Base-by-base conservation (phyloP, 2,113 vertebrate genomes). In the Rostratula benghalensis region DNA sequence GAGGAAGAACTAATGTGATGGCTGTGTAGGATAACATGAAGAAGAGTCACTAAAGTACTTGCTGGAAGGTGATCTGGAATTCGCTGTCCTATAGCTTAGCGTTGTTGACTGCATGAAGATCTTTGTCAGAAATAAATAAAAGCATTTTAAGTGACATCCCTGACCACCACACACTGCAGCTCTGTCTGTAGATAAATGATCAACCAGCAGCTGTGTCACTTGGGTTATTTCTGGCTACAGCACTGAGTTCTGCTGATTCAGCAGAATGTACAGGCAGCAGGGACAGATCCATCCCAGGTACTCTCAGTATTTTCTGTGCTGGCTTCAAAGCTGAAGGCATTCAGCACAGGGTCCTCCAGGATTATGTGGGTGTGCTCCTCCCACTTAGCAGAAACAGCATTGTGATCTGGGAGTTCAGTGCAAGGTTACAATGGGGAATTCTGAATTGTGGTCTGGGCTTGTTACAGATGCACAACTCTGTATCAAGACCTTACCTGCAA, bases 71-170 rank as follows among this genome's bases (percentile, higher is more conserved):
- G 24, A 46, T 48, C 21, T 87, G 76, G 37, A 87, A 19, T 41
- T 57, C 19, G 50, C 7, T 53, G 16, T 43, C 46, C 24, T 22
- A 35, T 16, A 24, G 13, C 20, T 43, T 56, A 15, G 24, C 30
- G 73, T 9, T 4, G 3, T 0, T 35, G n/a, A 78, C 7, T 46
- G 7, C 3, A 6, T 2, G 9, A 61, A 46, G 11, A 16, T 51
- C n/a, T 35, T 56, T 15, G 23, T 73, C 63, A 69, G 39, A 16
- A 45, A 31, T 27, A 9, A 37, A 48, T 48, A 7, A 70, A 79
- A 39, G 39, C 39, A 39, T 39, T 39, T 39, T 39, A 39, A 39
- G 39, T 39, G 39, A 39, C 39, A 39, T 39, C 39, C 18, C 51
- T 83, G 46, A 6, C 39, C 39, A 39, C 39, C 39, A 39, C 39